A percentile compares a stretch with the other conserved stretches of the same genome.
These are phyloP conservation scores for Cheirogaleus medius DNA, from an alignment of 2,113 vertebrate species.

Conservation along the genomic window DNA sequence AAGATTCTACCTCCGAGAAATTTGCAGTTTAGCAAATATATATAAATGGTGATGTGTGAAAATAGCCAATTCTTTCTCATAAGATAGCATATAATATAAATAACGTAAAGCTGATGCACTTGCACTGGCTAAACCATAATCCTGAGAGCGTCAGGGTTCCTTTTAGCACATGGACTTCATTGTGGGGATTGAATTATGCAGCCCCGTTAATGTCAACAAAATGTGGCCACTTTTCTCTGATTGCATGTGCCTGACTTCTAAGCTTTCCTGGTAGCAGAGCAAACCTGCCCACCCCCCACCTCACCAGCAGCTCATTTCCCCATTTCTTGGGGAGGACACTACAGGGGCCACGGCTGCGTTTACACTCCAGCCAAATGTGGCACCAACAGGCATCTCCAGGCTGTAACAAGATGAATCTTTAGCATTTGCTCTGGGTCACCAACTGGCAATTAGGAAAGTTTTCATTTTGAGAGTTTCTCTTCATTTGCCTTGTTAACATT, in stretches of 20 bases:
- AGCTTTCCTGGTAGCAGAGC: neutral
- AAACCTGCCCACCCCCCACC: neutral
- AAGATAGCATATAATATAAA: neutral
- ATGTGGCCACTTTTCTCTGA: neutral
- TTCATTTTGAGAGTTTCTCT: neutral
- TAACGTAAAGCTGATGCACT: neutral
- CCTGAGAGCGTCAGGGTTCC: neutral
- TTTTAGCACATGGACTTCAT: neutral
- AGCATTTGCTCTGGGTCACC: neutral
- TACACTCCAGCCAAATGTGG: neutral
- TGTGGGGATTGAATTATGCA: neutral
- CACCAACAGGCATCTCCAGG: rapidly evolving
- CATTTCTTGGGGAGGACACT: neutral
- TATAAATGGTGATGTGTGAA: neutral
- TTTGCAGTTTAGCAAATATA: neutral
- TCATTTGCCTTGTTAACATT: neutral
- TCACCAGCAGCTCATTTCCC: neutral
- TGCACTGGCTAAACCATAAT: neutral
- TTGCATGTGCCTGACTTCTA: neutral
- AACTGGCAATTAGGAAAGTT: neutral
- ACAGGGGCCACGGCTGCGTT: neutral
- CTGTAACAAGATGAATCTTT: neutral
- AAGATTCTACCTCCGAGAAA: neutral
- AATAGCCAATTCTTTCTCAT: neutral
- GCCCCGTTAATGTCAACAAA: neutral